Evolutionary conservation across 2,797 vertebrate genomes (phyloP).

Genomic region (Mus caroli): DNA sequence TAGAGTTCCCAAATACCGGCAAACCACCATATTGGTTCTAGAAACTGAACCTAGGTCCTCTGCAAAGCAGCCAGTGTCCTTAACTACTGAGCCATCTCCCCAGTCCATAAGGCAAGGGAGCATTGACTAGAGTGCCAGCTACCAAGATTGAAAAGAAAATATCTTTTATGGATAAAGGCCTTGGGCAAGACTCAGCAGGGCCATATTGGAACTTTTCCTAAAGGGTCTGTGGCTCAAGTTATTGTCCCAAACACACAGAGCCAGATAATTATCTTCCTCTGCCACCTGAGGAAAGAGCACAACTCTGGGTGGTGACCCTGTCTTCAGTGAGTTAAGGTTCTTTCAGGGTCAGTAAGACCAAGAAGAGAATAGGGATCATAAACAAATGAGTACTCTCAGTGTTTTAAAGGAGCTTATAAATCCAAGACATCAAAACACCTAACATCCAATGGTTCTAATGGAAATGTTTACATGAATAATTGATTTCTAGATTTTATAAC

Average conservation of each 20-base stretch:
- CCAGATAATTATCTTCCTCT: not conserved
- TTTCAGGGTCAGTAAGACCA: not conserved
- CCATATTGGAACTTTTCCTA: not conserved
- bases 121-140: not conserved
- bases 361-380: constrained; percentile 5
- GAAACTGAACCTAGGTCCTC: not conserved
- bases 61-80: not conserved
- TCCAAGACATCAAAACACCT: not conserved
- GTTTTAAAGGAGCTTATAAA: constrained; percentile 55
- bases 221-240: not conserved
- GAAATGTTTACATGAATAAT: not conserved
- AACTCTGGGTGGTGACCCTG: not conserved
- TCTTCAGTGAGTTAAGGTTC: not conserved
- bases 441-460: not conserved
- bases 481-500: constrained; percentile 7
- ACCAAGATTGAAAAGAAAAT: not conserved
- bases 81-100: not conserved
- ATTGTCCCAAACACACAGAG: not conserved
- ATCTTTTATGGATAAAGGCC: not conserved
- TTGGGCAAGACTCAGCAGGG: not conserved
- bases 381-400: constrained; percentile 6
- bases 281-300: not conserved
- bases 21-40: not conserved
- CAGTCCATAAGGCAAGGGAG: not conserved
- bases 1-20: not conserved